A percentile compares a stretch with the other conserved stretches of the same genome.
Evolutionary conservation across 2,888 invertebrate genomes (phyloP).

Genomic region (Lamproptera curius): DNA sequence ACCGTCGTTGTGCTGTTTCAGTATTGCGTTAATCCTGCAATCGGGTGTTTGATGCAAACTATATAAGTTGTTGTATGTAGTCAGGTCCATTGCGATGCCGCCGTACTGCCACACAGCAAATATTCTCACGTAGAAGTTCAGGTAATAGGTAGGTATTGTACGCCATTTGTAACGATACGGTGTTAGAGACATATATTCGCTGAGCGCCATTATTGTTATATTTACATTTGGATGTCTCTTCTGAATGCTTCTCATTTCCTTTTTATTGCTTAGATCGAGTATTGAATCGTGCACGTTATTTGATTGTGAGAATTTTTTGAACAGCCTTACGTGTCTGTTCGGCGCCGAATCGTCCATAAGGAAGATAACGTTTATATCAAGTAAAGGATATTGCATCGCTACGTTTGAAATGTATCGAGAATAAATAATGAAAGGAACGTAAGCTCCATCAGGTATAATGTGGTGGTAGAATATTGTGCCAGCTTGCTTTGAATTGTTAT

Average conservation of each 20-base stretch:
- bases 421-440: constrained; percentile 41
- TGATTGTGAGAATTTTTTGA: constrained; percentile 39
- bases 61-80: constrained; percentile 39
- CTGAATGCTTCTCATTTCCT: constrained; percentile 45
- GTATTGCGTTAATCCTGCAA: constrained; percentile 42
- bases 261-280: constrained; percentile 37
- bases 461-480: constrained; percentile 56
- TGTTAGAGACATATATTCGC: constrained; percentile 67
- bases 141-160: constrained; percentile 53
- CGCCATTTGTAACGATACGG: constrained; percentile 71
- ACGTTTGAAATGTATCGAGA: constrained; percentile 50
- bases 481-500: constrained; percentile 43
- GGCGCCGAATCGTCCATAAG: constrained; percentile 53
- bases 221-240: constrained; percentile 59
- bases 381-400: constrained; percentile 46
- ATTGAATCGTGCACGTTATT: constrained; percentile 28
- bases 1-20: constrained; percentile 62
- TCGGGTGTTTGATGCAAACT: constrained; percentile 35
- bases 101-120: constrained; percentile 76
- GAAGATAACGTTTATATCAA: constrained; percentile 52
- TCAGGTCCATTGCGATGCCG: constrained; percentile 65
- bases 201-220: constrained; percentile 49
- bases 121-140: constrained; percentile 71
- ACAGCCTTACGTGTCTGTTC: constrained; percentile 37
- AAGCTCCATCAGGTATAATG: constrained; percentile 41